Percentiles rank a stretch among this genome's conserved stretches.
These are phyloP conservation scores for Sesamia inferens DNA, from an alignment of 2,888 invertebrate species.

Conservation along the genomic window DNA sequence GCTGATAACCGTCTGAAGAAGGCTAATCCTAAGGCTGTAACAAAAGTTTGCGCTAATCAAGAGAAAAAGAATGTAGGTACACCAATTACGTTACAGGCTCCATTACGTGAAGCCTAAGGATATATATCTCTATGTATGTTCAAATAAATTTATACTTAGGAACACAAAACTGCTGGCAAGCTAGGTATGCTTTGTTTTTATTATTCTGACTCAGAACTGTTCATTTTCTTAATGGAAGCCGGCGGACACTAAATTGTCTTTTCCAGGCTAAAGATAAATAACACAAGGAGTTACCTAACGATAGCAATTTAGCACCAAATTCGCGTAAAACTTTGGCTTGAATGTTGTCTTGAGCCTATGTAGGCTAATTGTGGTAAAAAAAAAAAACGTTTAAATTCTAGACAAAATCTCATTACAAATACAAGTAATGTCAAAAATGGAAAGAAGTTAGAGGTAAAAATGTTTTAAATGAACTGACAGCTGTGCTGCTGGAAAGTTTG, in stretches of 20 bases:
- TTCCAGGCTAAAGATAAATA: not conserved
- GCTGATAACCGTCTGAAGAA: not conserved
- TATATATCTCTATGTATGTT: too few species aligned
- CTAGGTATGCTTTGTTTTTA: not conserved
- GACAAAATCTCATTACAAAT: too few species aligned
- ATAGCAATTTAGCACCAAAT: not conserved
- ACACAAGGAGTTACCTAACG: not conserved
- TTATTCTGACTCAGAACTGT: slow-evolving; percentile 1
- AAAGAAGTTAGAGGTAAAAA: too few species aligned
- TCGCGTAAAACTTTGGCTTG: not conserved
- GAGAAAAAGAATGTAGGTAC: not conserved
- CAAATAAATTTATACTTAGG: not conserved
- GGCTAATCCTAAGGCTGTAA: not conserved
- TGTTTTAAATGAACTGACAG: too few species aligned
- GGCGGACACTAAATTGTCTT: slow-evolving; percentile 1
- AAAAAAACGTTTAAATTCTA: too few species aligned
- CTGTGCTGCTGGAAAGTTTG: too few species aligned
- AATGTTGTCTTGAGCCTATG: not conserved
- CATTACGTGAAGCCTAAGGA: not conserved
- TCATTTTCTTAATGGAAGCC: slow-evolving; percentile 14
- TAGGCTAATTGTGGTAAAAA: too few species aligned
- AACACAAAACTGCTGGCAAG: slow-evolving; percentile 5
- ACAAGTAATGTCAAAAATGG: too few species aligned
- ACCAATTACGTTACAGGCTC: not conserved
- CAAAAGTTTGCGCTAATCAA: slow-evolving; percentile 9